These are phyloP conservation scores for Rhizomys pruinosus DNA, from an alignment of 2,113 vertebrate species.

Conservation along the genomic window DNA sequence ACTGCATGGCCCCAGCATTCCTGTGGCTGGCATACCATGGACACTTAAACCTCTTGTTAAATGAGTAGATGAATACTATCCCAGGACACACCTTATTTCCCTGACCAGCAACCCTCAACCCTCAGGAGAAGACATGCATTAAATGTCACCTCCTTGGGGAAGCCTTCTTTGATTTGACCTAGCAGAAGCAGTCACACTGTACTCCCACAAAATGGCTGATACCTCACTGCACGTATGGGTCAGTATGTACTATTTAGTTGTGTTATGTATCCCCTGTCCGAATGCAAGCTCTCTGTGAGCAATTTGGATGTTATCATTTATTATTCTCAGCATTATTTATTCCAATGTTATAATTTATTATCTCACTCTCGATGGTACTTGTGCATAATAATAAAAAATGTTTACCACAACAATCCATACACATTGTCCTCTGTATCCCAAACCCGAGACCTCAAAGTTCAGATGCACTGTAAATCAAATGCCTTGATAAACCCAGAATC, in stretches of 20 bases:
- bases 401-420: background rate
- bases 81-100: background rate
- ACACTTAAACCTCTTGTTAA: slow-evolving; percentile 37
- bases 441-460: background rate
- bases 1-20: background rate
- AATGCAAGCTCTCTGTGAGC: background rate
- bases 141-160: slow-evolving; percentile 39
- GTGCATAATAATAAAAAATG: background rate
- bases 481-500: background rate
- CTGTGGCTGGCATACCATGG: background rate
- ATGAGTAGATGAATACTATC: background rate
- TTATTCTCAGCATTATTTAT: too few relatives aligned
- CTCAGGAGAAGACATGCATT: background rate
- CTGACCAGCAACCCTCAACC: background rate
- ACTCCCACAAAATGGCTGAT: background rate
- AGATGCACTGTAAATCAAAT: background rate
- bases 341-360: background rate
- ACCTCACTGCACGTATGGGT: background rate
- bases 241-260: background rate
- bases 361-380: background rate
- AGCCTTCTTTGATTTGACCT: slow-evolving; percentile 36
- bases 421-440: background rate
- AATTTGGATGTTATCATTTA: background rate
- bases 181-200: background rate
- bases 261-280: background rate